Base-by-base conservation (phyloP, 2,797 vertebrate genomes). In the Sternotherus odoratus region DNA sequence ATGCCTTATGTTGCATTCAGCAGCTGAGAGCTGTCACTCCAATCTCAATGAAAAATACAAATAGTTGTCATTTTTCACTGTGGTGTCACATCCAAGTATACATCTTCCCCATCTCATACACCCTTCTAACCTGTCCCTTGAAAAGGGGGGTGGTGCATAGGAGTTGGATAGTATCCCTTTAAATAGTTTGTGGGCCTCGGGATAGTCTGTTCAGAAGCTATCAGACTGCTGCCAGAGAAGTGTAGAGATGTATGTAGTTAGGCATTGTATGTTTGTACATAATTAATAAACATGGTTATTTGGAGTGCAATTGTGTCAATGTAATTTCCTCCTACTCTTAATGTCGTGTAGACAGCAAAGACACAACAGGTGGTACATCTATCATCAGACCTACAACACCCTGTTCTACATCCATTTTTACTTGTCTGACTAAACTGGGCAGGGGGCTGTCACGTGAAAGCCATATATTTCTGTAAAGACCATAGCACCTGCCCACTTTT, bases 61-160 rank as follows among this genome's bases (percentile, higher is more conserved):
- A 63, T 46, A 60, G 0, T 0, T 0, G 43, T 82, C 48, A 8
- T 46, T 30, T 75, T 75, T 48, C 8, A 69, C 66, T 69, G 10
- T 69, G 66, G 19, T 23, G 63, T 39, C 26, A 46, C 28, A 3
- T 75, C 72, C 77, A 49, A 3, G 3, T 90, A 63, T 90, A 63
- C 77, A 17, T 28, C n/a, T 0, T 1, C 79, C 81, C 79, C 10
- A 0, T 56, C 30, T 79, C 8, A 2, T 88, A 4, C 36, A 46
- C 30, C 17, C 39, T 69, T 92, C 43, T n/a, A 46, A 23, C 36
- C 88, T 81, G 54, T 85, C 12, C 7, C 51, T 85, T 83, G 56
- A 77, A 82, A 89, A 66, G 2, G 17, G 36, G 33, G 72, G 15
- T 5, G 21, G 17, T 72, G 91, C 30, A 21, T 46, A 49, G 77